Percentiles rank a stretch among this genome's conserved stretches.
phyloP scores from a whole-genome alignment of 2,888 invertebrate genomes.

The Dasysyrphus tricinctus region DNA sequence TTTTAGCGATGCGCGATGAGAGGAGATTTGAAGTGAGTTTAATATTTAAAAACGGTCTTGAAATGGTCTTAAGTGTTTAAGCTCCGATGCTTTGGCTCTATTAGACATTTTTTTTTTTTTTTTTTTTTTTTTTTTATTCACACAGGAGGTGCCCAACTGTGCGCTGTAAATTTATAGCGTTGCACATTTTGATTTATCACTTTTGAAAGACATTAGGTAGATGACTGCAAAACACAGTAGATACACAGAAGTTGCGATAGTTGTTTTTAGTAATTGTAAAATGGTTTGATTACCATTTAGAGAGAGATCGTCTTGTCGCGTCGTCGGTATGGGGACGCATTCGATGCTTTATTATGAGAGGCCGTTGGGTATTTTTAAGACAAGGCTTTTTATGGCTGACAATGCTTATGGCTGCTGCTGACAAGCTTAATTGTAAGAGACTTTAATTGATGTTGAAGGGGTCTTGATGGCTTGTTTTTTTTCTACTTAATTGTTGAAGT shows the following conservation, averaged over 20 bases:
- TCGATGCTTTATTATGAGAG: constrained; percentile 4
- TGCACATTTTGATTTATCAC: constrained; percentile 70
- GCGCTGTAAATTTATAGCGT: constrained; percentile 28
- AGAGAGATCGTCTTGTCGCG: constrained; percentile 43
- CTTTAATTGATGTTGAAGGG: constrained; percentile 25
- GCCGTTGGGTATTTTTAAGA: constrained; percentile 8
- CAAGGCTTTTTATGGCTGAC: constrained; percentile 5
- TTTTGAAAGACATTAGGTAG: constrained; percentile 54
- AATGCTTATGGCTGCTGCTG: background rate
- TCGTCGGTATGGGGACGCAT: constrained; percentile 4
- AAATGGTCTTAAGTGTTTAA: constrained; percentile 6
- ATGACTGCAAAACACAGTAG: constrained; percentile 7
- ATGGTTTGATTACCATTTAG: constrained; percentile 66
- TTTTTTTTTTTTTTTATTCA: background rate
- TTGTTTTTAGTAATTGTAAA: constrained; percentile 63
- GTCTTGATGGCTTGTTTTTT: background rate
- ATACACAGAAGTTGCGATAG: constrained; percentile 42
- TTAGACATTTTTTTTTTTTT: constrained; percentile 2
- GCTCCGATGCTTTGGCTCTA: background rate
- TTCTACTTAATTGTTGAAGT: background rate
- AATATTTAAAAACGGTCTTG: constrained; percentile 8
- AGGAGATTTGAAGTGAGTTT: constrained; percentile 17
- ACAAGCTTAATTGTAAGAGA: constrained; percentile 14
- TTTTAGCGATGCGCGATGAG: constrained; percentile 36
- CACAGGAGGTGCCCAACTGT: constrained; percentile 24